Base-by-base conservation (phyloP, 2,888 invertebrate species). In the Tachina grossa region DNA sequence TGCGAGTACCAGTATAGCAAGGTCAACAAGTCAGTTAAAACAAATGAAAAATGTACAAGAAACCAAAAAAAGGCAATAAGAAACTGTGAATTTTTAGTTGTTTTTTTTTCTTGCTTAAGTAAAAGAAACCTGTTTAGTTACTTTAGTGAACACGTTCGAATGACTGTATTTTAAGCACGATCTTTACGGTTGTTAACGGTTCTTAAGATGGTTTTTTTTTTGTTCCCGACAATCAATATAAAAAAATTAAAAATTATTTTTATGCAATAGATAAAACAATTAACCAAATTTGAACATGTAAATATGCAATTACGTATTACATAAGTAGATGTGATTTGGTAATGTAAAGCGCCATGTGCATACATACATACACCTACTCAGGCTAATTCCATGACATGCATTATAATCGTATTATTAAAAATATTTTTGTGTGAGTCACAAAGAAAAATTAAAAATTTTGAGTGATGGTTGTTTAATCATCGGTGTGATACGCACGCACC, bases 21-120 rank as follows among this genome's bases (percentile, higher is more conserved):
- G 85, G 85, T 85, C 85, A 79, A 85, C 85, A 53, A 79, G 83
- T 85, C 63, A 59, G 75, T 85, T 83, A 76, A 85, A 75, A 83
- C 69, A 79, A 85, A 83, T 61, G 47, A 71, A 82, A 79, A 82
- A 83, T 65, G 75, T 43, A 59, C 59, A 79, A 75, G 57, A 74
- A 45, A 61, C 39, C 16, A 72, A 69, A 53, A 55, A 59, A 63
- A 78, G 49, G 82, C 63, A 51, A 78, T 49, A 63, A 55, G 51
- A 59, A 81, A 78, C 63, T 71, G 71, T 72, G 65, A 66, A 57
- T 71, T 74, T 59, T 57, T 4, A 57, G 22, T 22, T 19, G 10
- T n/a, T n/a, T 41, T 41, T 19, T 41, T 53, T 19, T 71, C 47
- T 45, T 31, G 31, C 6, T 31, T 6, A 31, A 65, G 39, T 16